Evolutionary conservation across 1,140 invertebrate genomes (phyloP), one percentile per base, ranked within the genome.

Genomic region (Drosophila burlai): DNA sequence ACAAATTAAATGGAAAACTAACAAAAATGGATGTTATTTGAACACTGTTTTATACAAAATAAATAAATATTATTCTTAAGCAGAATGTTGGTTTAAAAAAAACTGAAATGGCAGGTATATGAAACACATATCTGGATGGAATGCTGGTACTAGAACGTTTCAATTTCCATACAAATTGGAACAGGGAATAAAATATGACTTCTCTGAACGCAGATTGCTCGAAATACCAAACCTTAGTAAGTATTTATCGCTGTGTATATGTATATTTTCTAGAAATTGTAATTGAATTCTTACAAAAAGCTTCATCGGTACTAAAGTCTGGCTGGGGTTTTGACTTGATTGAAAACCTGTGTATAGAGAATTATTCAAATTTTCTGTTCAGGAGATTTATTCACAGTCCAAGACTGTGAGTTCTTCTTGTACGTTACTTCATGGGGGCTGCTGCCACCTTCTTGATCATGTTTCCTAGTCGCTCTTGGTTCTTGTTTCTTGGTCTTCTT

Each of bases 361-460:
- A 31, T 47, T 67, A 63, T 67, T 67, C 3, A 49, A 40, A 67
- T 67, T 40, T 36, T 15, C 42, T 4, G 6, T 7, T 5, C 34
- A 26, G 8, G 11, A 66, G 29, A 34, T 45, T 65, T 58, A 34
- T 45, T 59, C 54, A 21, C 62, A 65, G 38, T 52, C 7, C 36
- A 15, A 26, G 52, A 42, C 55, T 29, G 29, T 50, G 29, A 57
- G 31, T 29, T 38, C 21, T 21, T 45, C 3, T 15, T 29, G 16
- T 29, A 13, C 10, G 2, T n/a, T 29, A 2, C 46, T 29, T 16
- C 45, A 42, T 18, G 34, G 5, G 18, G 16, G 24, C 49, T 64
- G 61, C 42, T 38, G 40, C 47, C 36, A 42, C 36, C 65, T 50
- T 64, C 60, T 50, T 50, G 34, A 42, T 68, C 60, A 18, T 65